phyloP scores from a whole-genome alignment of 2,888 invertebrate species.

The Oscheius sp. region DNA sequence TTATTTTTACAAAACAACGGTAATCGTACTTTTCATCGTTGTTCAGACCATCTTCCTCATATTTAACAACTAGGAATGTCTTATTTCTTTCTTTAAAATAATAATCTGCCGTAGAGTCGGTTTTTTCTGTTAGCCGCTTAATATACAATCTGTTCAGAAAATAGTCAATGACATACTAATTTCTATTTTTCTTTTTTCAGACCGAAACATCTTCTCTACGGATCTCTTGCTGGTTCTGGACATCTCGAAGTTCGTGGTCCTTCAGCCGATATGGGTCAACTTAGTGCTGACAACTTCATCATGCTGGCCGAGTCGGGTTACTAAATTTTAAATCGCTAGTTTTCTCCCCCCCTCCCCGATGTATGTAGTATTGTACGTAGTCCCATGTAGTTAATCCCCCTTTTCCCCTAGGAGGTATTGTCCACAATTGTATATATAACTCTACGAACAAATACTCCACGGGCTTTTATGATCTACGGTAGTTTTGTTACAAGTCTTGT shows the following conservation, averaged over 20 bases:
- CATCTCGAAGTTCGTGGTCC: conserved; percentile 1
- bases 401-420: too few relatives aligned
- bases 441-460: conserved; percentile 12
- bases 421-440: neutral
- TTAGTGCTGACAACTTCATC: neutral
- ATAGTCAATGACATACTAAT: neutral
- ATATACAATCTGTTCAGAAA: neutral
- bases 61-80: too few relatives aligned
- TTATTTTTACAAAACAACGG: too few relatives aligned
- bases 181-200: neutral
- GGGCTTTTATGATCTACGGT: conserved; percentile 19
- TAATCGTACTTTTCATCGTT: too few relatives aligned
- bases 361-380: neutral
- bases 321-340: neutral
- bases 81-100: too few relatives aligned
- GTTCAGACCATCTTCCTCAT: too few relatives aligned
- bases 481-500: neutral
- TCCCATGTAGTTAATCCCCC: too few relatives aligned
- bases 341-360: neutral
- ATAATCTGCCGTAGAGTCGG: too few relatives aligned
- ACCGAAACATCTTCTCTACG: conserved; percentile 10
- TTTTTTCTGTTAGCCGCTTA: too few relatives aligned
- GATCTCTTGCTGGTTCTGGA: neutral
- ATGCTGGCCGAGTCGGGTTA: neutral
- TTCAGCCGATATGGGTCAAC: neutral